These are phyloP conservation scores for Miltochrista miniata DNA, from an alignment of 2,888 invertebrate genomes.

Conservation along the genomic window DNA sequence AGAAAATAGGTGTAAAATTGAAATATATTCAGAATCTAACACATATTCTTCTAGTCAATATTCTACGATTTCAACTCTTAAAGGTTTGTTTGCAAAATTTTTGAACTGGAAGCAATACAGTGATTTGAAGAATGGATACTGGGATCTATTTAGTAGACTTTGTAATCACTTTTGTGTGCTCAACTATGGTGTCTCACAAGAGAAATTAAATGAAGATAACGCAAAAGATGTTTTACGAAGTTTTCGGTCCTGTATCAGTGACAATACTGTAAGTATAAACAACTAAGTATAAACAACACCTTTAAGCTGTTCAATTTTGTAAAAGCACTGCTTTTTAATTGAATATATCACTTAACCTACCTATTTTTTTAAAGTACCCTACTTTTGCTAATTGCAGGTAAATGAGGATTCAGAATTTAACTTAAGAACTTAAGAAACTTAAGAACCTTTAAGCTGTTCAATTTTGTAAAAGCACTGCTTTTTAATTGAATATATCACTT, in stretches of 20 bases:
- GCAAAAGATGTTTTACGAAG: slow-evolving; percentile 53
- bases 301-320: too few relatives aligned
- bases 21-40: slow-evolving; percentile 46
- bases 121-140: slow-evolving; percentile 54
- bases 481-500: too few relatives aligned
- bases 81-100: slow-evolving; percentile 64
- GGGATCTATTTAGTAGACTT: slow-evolving; percentile 56
- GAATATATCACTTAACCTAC: too few relatives aligned
- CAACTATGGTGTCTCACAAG: slow-evolving; percentile 52
- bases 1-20: slow-evolving; percentile 39
- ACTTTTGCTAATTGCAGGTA: slow-evolving; percentile 42
- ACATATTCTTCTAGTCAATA: slow-evolving; percentile 41
- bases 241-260: slow-evolving; percentile 50
- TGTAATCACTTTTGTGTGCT: slow-evolving; percentile 71
- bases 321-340: too few relatives aligned
- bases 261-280: slow-evolving; percentile 28
- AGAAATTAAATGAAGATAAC: slow-evolving; percentile 58
- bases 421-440: too few relatives aligned
- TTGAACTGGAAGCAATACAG: slow-evolving; percentile 61
- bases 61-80: slow-evolving; percentile 50
- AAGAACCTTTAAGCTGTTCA: too few relatives aligned
- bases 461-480: too few relatives aligned
- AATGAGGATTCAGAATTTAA: slow-evolving; percentile 47
- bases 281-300: too few relatives aligned
- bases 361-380: too few relatives aligned